Base-by-base conservation (phyloP, 2,888 invertebrate species). In the Colostygia pectinataria region DNA sequence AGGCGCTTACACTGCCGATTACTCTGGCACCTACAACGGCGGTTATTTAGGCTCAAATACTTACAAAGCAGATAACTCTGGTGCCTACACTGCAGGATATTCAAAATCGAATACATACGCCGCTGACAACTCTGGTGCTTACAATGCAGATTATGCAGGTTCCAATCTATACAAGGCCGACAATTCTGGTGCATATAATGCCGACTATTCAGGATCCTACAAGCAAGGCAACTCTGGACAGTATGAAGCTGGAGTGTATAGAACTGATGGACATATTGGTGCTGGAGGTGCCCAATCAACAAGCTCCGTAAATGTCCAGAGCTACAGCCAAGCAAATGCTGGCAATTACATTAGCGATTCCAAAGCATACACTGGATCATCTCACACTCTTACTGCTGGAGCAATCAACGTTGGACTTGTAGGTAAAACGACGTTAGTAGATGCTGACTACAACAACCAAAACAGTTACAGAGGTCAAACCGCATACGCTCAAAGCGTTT, bases 361-460 rank as follows among this genome's bases (percentile, higher is more conserved):
- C 1, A 81, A 79, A 36, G 81, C 77, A 1, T 76, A 74, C 13
- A 80, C 82, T 25, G 87, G 88, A 4, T 74, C 73, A 0, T 80
- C 86, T 4, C 90, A 90, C 38, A 83, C 82, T 34, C 68, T 90
- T 14, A 83, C 89, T 2, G 88, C 88, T 7, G 90, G 90, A 20
- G 88, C 90, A 23, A 76, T 91, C 0, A 91, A 89, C 57, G 87
- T 90, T 8, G 90, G 84, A 18, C 69, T 91, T 27, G 90, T 91
- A 4, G 91, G 91, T 24, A 90, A 90, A 66, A 91, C 90, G 1
- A 83, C 83, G 8, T 68, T 90, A 42, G 66, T 90, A 0, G 90
- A 90, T 45, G 72, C 77, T 15, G 73, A 71, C 36, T 80, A 84
- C 45, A 70, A 66, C 1, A 66, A 82, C 36, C 78, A 84, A 57